Conservation (phyloP, 2,113 vertebrate species). For the Nycticebus coucang region DNA sequence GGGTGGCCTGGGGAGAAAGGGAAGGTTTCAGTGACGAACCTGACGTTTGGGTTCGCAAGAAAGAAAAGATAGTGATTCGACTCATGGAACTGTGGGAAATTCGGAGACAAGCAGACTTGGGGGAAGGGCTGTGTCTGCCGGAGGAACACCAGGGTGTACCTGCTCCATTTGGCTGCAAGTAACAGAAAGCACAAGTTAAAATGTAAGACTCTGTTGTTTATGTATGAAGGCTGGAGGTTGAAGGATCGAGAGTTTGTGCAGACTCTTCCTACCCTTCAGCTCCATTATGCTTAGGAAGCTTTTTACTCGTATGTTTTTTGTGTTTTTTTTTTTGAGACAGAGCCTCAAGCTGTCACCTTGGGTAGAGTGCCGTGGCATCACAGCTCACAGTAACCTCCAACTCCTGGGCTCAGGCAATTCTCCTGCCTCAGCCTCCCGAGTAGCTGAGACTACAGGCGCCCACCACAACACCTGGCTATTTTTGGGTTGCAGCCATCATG, state of each 20-base stretch:
- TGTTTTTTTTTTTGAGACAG: no score
- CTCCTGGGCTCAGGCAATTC: no score
- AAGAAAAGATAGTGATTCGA: neutral
- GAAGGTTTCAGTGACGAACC: neutral
- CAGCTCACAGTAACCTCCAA: no score
- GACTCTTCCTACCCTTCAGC: neutral
- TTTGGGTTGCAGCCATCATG: no score
- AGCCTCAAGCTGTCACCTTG: no score
- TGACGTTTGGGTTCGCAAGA: neutral
- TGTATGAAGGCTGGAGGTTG: neutral
- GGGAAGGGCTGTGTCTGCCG: neutral
- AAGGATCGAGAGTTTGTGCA: neutral
- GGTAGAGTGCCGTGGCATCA: no score
- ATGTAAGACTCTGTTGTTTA: neutral
- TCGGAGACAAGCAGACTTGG: neutral
- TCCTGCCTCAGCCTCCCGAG: no score
- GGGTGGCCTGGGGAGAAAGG: no score
- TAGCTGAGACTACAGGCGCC: no score
- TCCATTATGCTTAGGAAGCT: neutral
- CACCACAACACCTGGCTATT: no score
- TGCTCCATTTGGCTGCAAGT: neutral
- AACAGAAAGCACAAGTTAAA: neutral
- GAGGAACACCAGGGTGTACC: no score
- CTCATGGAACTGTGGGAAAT: accelerated
- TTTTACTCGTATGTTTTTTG: no score